Percentiles rank a stretch among this genome's conserved stretches.
phyloP scores from a whole-genome alignment of 2,888 invertebrate species.

The Cacoxenus indagator region DNA sequence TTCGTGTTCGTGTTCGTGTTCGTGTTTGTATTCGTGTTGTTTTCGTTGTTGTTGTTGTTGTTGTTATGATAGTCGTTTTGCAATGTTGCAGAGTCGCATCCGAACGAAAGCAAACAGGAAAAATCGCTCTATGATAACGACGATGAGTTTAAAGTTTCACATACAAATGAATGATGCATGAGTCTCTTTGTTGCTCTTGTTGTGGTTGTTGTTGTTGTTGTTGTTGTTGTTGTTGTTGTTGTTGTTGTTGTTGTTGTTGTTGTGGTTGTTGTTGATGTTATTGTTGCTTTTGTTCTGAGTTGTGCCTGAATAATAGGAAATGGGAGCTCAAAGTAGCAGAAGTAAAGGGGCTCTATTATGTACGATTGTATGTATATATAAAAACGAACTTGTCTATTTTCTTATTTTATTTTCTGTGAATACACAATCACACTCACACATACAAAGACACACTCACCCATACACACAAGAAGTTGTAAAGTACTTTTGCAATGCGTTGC shows the following conservation, averaged over 20 bases:
- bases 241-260: too few relatives aligned
- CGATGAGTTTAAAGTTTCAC: slow-evolving; percentile 13
- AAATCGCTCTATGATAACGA: slow-evolving; percentile 13
- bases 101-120: slow-evolving; percentile 19
- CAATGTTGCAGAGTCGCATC: background rate
- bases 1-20: slow-evolving; percentile 38
- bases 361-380: slow-evolving; percentile 1
- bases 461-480: slow-evolving; percentile 52
- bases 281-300: background rate
- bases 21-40: slow-evolving; percentile 55
- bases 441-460: slow-evolving; percentile 40
- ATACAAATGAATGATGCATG: slow-evolving; percentile 53
- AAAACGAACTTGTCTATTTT: slow-evolving; percentile 2
- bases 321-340: slow-evolving; percentile 5
- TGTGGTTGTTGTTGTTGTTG: background rate
- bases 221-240: too few relatives aligned
- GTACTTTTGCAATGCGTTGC: slow-evolving; percentile 45
- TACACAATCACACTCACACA: slow-evolving; percentile 40
- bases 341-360: background rate
- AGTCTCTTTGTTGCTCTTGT: slow-evolving; percentile 36
- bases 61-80: slow-evolving; percentile 22
- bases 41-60: slow-evolving; percentile 26
- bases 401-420: background rate
- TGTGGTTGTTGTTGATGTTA: background rate
- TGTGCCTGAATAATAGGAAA: background rate